Conservation (phyloP, 2,888 invertebrate species). For the Proisotoma minuta region DNA sequence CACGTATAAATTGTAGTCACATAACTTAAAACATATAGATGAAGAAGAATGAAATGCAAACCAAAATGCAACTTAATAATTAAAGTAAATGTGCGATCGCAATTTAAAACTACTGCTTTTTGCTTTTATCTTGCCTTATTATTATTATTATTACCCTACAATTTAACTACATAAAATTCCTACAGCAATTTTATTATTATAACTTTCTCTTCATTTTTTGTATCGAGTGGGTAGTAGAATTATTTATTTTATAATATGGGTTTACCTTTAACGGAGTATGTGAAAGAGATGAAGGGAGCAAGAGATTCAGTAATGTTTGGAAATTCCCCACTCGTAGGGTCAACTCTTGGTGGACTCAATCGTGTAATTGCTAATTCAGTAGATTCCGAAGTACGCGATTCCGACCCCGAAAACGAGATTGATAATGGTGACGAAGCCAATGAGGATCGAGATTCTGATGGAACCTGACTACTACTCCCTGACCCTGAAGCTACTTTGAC, state of each 20-base stretch:
- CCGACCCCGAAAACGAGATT: conserved; percentile 41
- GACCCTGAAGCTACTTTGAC: background rate
- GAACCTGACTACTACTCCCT: conserved; percentile 20
- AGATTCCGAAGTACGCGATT: conserved; percentile 46
- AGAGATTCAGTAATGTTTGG: conserved; percentile 45
- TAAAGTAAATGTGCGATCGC: too few relatives aligned
- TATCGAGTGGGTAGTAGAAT: background rate
- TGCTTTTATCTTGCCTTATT: too few relatives aligned
- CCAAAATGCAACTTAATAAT: too few relatives aligned
- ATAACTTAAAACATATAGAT: too few relatives aligned
- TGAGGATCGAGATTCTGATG: conserved; percentile 42
- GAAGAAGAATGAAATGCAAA: too few relatives aligned
- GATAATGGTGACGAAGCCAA: conserved; percentile 46
- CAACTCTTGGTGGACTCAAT: conserved; percentile 46
- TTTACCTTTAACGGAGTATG: conserved; percentile 47
- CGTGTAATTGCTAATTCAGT: conserved; percentile 46
- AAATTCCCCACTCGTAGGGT: conserved; percentile 40
- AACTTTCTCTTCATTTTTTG: conserved; percentile 1
- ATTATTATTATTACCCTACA: too few relatives aligned
- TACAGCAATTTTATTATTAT: too few relatives aligned
- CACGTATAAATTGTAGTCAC: too few relatives aligned
- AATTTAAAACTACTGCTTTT: too few relatives aligned
- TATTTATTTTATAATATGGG: conserved; percentile 1
- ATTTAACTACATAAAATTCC: too few relatives aligned
- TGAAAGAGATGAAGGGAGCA: conserved; percentile 47